Base-by-base conservation (phyloP, 2,113 vertebrate genomes). In the Melanerpes formicivorus region DNA sequence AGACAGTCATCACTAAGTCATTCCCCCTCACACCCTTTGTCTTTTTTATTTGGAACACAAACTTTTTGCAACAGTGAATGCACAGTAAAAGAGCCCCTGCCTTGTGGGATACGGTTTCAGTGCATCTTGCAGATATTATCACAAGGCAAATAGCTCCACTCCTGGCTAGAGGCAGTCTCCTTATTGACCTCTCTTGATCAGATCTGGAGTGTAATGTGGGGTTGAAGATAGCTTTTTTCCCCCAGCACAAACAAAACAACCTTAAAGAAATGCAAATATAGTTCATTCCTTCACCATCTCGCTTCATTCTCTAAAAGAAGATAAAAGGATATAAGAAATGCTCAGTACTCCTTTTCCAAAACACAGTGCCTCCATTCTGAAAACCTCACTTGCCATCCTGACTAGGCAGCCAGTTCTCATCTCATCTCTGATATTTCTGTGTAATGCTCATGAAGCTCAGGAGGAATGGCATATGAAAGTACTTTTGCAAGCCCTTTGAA, bases 191-290 rank as follows among this genome's bases (percentile, higher is more conserved):
- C 77, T 81, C 69, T 59, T 79, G 89, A 96, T 94, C 93, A 92
- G 75, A 92, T 92, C 77, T 85, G 54, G 27, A 65, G 37, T 89
- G 42, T 77, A 87, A 92, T 75, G 80, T 14, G 30, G 52, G 25
- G 78, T 73, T 0, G 2, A 79, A 94, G 85, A 91, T 76, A 91
- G 85, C 72, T 66, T 46, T 54, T 64, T 65, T 67, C 6, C 2
- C 7, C 29, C 42, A 23, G 32, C 32, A 18, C 0, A 0, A 90
- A 89, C 63, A 89, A 93, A 96, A 93, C 81, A 93, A 80, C 48
- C 56, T 63, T 62, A 92, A 86, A 95, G 92, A 96, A 94, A 87
- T 94, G 81, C 85, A 93, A 91, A 96, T 95, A 87, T 18, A 17
- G 56, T 64, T 80, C 87, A 97, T 92, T 94, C 93, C 63, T 85